Conservation (phyloP, 2,888 invertebrate species). For the Tinea pellionella region DNA sequence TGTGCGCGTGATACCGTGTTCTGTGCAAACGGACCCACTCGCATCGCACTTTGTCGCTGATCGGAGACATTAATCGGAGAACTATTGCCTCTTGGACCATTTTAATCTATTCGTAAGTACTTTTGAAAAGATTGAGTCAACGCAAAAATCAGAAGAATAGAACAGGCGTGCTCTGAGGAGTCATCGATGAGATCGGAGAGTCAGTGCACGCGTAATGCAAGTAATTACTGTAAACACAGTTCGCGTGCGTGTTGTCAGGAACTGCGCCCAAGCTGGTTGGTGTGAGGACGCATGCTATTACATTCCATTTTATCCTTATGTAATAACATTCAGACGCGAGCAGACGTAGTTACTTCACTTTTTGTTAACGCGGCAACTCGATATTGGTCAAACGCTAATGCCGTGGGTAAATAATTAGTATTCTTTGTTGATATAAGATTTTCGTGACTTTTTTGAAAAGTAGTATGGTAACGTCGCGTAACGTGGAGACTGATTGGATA, state of each 20-base stretch:
- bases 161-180: neutral
- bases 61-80: slow-evolving; percentile 51
- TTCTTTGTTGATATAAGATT: neutral
- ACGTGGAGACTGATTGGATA: neutral
- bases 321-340: slow-evolving; percentile 24
- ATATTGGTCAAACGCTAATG: too few species aligned
- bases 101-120: neutral
- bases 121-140: neutral
- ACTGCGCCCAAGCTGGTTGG: slow-evolving; percentile 33
- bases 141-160: neutral
- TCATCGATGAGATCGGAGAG: slow-evolving; percentile 12
- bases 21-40: slow-evolving; percentile 42
- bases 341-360: too few species aligned
- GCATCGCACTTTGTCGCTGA: slow-evolving; percentile 27
- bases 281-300: slow-evolving; percentile 32
- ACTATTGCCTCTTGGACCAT: slow-evolving; percentile 32
- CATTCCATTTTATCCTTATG: slow-evolving; percentile 42
- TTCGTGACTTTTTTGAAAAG: neutral
- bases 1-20: slow-evolving; percentile 43
- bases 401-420: neutral
- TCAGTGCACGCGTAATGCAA: slow-evolving; percentile 34
- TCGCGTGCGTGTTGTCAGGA: slow-evolving; percentile 44
- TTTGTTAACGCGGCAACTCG: too few species aligned
- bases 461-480: neutral
- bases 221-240: slow-evolving; percentile 61